These are phyloP conservation scores for Phenganax subtilis DNA, from an alignment of 92 coral and sea anemone genomes.

Conservation along the genomic window DNA sequence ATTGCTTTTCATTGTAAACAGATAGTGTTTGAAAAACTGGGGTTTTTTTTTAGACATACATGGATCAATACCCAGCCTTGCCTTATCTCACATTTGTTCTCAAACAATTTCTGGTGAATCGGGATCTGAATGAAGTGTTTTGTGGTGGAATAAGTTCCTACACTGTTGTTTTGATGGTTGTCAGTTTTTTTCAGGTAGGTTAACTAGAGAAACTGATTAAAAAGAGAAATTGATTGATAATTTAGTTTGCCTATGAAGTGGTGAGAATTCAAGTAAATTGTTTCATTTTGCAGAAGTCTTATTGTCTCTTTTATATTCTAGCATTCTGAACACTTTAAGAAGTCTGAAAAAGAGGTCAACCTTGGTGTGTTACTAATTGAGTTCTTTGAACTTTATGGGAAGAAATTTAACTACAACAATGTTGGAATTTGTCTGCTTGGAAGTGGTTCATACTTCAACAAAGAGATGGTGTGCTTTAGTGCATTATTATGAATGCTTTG, in stretches of 20 bases:
- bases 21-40: neutral
- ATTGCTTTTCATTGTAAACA: neutral
- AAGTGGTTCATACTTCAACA: slow-evolving; percentile 88
- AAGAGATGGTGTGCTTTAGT: slow-evolving; percentile 62
- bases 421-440: slow-evolving; percentile 76
- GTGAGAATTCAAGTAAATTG: neutral
- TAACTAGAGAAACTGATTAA: no score
- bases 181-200: slow-evolving; percentile 88
- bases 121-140: slow-evolving; percentile 93
- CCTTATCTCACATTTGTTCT: slow-evolving; percentile 80
- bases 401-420: slow-evolving; percentile 72
- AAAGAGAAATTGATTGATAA: no score
- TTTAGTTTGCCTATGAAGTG: no score
- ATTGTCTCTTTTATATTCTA: slow-evolving; percentile 21
- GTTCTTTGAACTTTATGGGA: slow-evolving; percentile 91
- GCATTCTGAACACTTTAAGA: slow-evolving; percentile 62
- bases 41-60: slow-evolving; percentile 53
- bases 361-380: slow-evolving; percentile 89
- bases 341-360: slow-evolving; percentile 49
- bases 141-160: slow-evolving; percentile 95
- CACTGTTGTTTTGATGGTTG: slow-evolving; percentile 80
- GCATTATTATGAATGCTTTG: neutral
- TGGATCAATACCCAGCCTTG: slow-evolving; percentile 70
- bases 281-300: neutral
- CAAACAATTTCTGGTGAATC: slow-evolving; percentile 84